Evolutionary conservation across 1,140 invertebrate species (phyloP).

Genomic region (Temnothorax curvispinosus): DNA sequence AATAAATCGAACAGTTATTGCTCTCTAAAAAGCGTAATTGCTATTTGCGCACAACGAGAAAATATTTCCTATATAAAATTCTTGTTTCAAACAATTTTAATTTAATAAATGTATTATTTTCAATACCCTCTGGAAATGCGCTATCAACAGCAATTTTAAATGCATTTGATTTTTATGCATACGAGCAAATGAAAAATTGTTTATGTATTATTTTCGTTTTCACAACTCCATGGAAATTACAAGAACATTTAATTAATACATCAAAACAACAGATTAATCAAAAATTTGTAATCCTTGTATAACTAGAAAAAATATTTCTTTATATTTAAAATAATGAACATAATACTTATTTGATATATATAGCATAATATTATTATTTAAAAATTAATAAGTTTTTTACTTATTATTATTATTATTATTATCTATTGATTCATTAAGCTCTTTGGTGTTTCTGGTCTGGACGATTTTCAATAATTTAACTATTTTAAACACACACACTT

Average conservation of each 20-base stretch:
- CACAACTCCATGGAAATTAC: neutral
- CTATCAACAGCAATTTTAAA: slow-evolving; percentile 25
- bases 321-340: neutral
- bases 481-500: neutral
- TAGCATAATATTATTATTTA: neutral
- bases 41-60: neutral
- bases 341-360: neutral
- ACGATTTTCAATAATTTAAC: neutral
- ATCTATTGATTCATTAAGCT: neutral
- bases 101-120: slow-evolving; percentile 21
- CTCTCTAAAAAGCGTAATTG: neutral
- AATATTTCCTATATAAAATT: neutral
- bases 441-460: neutral
- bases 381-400: neutral
- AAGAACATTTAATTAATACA: slow-evolving; percentile 9
- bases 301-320: neutral
- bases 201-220: slow-evolving; percentile 8
- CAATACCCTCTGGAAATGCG: neutral
- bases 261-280: slow-evolving; percentile 1
- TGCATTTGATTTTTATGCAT: neutral
- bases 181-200: neutral
- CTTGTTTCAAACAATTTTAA: neutral
- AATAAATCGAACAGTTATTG: slow-evolving; percentile 1
- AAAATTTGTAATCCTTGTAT: neutral
- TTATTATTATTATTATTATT: neutral